Conservation (phyloP, 1,140 invertebrate genomes). For the Zaprionus ghesquierei region DNA sequence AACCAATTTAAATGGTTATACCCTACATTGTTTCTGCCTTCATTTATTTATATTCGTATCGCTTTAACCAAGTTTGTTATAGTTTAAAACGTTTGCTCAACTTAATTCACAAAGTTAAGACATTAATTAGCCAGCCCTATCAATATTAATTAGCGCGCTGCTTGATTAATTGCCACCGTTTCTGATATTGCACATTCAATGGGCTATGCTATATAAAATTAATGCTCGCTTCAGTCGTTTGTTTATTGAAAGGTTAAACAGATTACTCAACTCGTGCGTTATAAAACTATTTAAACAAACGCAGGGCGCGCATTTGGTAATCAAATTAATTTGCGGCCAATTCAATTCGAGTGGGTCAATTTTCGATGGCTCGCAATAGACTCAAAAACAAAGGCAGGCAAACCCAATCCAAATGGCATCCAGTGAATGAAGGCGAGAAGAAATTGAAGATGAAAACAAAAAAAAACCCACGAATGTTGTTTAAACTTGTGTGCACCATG, state of each 20-base stretch:
- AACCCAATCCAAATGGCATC: not conserved
- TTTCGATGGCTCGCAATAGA: too few species aligned
- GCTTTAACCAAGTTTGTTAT: not conserved
- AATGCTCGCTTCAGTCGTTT: not conserved
- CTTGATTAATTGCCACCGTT: slow-evolving; percentile 17
- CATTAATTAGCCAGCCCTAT: not conserved
- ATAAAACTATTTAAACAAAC: slow-evolving; percentile 5
- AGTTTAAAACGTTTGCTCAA: not conserved
- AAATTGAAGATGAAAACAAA: slow-evolving; percentile 51
- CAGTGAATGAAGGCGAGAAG: slow-evolving; percentile 13
- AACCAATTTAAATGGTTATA: too few species aligned
- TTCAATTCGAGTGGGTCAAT: slow-evolving; percentile 17
- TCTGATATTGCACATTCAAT: not conserved
- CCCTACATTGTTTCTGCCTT: not conserved
- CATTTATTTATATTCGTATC: not conserved
- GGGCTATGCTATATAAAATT: not conserved
- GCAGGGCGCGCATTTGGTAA: not conserved
- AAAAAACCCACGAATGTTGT: slow-evolving; percentile 10
- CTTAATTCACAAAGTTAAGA: not conserved
- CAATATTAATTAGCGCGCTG: not conserved
- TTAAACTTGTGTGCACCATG: slow-evolving; percentile 23
- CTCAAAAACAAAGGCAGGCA: slow-evolving; percentile 12
- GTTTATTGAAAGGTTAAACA: slow-evolving; percentile 6
- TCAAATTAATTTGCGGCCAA: slow-evolving; percentile 3
- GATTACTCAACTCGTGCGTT: slow-evolving; percentile 17